These are phyloP conservation scores for Coreius guichenoti DNA, from an alignment of 2,797 vertebrate species.

Conservation along the genomic window DNA sequence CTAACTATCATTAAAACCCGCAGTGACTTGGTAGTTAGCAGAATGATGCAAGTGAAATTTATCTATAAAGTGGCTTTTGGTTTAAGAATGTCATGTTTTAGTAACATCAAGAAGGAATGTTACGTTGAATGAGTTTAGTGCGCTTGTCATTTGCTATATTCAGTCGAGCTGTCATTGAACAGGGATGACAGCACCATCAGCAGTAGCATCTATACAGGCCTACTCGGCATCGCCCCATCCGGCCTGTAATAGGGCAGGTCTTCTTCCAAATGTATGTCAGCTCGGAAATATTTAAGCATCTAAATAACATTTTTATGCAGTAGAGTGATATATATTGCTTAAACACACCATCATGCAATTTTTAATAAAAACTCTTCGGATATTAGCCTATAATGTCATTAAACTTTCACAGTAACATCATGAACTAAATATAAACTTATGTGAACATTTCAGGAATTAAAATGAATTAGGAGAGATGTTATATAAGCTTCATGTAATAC, in stretches of 20 bases:
- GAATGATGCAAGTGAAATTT: conserved; percentile 10
- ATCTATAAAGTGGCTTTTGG: background rate
- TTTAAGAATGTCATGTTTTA: background rate
- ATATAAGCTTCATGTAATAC: background rate
- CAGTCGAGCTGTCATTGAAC: conserved; percentile 23
- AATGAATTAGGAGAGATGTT: background rate
- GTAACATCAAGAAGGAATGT: background rate
- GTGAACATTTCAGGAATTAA: background rate
- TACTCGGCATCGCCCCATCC: conserved; percentile 69
- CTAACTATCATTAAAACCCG: background rate
- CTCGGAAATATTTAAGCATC: background rate
- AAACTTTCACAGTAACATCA: background rate
- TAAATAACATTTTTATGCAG: background rate
- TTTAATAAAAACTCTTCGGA: background rate
- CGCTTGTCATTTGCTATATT: background rate
- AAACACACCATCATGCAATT: background rate
- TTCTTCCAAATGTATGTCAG: background rate
- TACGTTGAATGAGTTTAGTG: background rate
- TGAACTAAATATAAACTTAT: background rate
- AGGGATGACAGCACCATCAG: conserved; percentile 5
- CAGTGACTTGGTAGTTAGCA: conserved; percentile 8
- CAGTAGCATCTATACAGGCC: conserved; percentile 16
- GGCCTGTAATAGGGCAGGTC: conserved; percentile 69
- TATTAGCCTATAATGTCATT: background rate
- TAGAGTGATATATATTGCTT: background rate